Evolutionary conservation across 2,113 vertebrate genomes (phyloP).

Genomic region (Stercorarius parasiticus): DNA sequence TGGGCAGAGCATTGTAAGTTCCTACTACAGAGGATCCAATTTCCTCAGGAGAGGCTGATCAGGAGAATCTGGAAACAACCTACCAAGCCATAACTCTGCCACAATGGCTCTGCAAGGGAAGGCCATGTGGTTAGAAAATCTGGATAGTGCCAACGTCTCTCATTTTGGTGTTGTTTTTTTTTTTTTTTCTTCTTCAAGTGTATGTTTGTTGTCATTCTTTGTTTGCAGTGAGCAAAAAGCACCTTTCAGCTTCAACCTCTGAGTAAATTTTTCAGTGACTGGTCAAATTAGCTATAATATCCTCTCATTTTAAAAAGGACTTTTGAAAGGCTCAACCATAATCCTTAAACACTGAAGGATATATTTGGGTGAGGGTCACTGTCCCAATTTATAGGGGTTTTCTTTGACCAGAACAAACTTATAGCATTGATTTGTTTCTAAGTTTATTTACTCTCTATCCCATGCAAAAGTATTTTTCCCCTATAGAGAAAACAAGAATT

Average conservation of each 20-base stretch:
- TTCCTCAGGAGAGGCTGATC: not conserved
- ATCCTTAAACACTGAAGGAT: not conserved
- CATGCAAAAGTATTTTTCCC: not conserved
- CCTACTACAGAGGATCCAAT: not conserved
- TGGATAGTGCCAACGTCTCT: not conserved
- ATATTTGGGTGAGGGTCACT: not conserved
- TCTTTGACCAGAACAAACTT: not conserved
- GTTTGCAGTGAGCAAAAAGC: not conserved
- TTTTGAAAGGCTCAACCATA: not conserved
- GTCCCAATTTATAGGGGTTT: rapidly evolving
- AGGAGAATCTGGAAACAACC: not conserved
- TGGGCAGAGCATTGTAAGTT: not conserved
- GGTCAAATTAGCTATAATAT: not conserved
- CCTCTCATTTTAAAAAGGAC: not conserved
- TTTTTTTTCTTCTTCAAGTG: too few species aligned
- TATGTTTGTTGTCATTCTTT: not conserved
- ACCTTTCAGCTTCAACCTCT: not conserved
- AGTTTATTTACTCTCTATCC: not conserved
- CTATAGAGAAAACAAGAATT: not conserved
- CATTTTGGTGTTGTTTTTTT: not conserved
- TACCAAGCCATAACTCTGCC: not conserved
- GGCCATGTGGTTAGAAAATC: not conserved
- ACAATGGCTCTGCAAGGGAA: not conserved
- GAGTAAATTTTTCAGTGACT: not conserved
- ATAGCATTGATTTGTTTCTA: not conserved